phyloP scores from a whole-genome alignment of 2,113 vertebrate genomes.

The Orthonyx spaldingii region DNA sequence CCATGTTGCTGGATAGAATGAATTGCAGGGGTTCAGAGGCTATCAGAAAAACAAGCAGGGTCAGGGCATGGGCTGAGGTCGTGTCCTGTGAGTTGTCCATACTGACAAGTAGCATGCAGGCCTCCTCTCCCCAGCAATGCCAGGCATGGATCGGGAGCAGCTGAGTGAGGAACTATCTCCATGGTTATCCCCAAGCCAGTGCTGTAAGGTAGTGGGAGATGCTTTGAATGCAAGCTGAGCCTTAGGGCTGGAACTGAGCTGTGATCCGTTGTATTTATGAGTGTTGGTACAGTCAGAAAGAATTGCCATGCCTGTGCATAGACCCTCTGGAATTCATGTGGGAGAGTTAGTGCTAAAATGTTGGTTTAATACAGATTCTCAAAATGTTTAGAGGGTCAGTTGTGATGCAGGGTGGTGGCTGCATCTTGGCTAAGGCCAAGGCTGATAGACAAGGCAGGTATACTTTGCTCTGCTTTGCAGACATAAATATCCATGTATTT shows the following conservation, averaged over 20 bases:
- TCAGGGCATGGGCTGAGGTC: background rate
- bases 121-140: background rate
- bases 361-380: background rate
- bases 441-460: background rate
- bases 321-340: background rate
- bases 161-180: rapidly evolving
- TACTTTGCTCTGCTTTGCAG: background rate
- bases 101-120: background rate
- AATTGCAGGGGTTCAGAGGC: background rate
- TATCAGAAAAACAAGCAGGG: background rate
- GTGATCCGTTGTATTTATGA: background rate
- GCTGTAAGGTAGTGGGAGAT: background rate
- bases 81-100: background rate
- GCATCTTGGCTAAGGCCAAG: background rate
- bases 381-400: background rate
- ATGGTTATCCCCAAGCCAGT: background rate
- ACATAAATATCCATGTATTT: background rate
- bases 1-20: background rate
- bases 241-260: background rate
- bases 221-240: background rate
- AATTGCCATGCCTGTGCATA: background rate
- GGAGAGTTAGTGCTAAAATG: background rate
- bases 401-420: background rate
- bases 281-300: background rate
- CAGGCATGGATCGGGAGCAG: background rate